Percentiles rank a stretch among this genome's conserved stretches.
These are phyloP conservation scores for Cerastoderma edule DNA, from an alignment of 2,888 invertebrate genomes.

Conservation along the genomic window DNA sequence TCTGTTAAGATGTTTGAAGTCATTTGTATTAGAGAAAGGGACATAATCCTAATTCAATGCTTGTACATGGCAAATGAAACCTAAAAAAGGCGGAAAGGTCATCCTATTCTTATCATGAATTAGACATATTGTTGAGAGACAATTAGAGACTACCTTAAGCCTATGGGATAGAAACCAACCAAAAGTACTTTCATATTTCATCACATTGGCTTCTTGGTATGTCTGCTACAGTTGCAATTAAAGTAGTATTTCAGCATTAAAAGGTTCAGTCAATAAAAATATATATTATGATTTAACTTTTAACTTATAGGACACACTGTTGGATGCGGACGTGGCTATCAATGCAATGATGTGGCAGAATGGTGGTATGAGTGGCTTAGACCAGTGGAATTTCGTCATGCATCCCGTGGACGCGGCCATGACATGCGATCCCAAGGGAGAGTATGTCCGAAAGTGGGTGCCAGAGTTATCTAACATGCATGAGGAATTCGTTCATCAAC, in stretches of 20 bases:
- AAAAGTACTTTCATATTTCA: too few relatives aligned
- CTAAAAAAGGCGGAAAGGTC: too few relatives aligned
- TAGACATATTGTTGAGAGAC: too few relatives aligned
- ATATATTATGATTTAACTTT: background rate
- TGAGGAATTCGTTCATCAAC: constrained; percentile 69
- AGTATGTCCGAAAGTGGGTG: constrained; percentile 66
- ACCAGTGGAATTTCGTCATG: constrained; percentile 75
- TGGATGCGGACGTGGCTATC: constrained; percentile 73
- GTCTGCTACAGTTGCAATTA: too few relatives aligned
- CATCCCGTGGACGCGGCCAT: constrained; percentile 73
- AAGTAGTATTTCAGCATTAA: background rate
- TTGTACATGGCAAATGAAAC: too few relatives aligned
- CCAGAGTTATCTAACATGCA: constrained; percentile 66
- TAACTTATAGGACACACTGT: constrained; percentile 62
- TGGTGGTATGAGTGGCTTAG: constrained; percentile 72
- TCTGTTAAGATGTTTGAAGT: too few relatives aligned
- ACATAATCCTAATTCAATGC: too few relatives aligned
- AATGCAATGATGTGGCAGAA: constrained; percentile 76
- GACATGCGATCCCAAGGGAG: constrained; percentile 71
- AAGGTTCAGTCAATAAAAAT: background rate
- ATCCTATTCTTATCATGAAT: too few relatives aligned
- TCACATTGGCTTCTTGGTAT: too few relatives aligned
- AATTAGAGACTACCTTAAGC: too few relatives aligned
- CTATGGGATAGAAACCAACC: too few relatives aligned
- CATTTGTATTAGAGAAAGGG: too few relatives aligned